These are phyloP conservation scores for Archocentrus centrarchus DNA, from an alignment of 2,113 vertebrate genomes.

Conservation along the genomic window DNA sequence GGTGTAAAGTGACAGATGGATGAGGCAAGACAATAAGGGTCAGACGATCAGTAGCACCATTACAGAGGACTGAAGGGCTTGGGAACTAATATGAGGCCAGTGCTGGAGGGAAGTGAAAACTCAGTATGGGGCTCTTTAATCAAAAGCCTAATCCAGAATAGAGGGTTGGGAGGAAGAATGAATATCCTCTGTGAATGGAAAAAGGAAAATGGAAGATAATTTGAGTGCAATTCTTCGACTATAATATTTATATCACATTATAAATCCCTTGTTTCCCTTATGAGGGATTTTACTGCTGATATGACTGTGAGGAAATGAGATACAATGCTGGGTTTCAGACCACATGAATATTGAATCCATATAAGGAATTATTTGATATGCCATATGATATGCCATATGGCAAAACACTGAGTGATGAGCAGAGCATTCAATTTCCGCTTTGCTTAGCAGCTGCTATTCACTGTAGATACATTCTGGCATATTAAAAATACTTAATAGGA, in stretches of 20 bases:
- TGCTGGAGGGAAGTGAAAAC: constrained; percentile 10
- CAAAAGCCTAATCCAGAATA: constrained; percentile 38
- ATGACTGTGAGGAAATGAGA: constrained; percentile 67
- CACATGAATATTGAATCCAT: constrained; percentile 57
- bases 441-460: constrained; percentile 73
- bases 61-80: constrained; percentile 41
- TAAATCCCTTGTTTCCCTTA: constrained; percentile 49
- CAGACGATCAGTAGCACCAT: constrained; percentile 74
- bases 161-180: constrained; percentile 27
- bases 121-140: constrained; percentile 34
- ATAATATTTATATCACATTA: constrained; percentile 57
- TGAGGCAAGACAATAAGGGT: constrained; percentile 73
- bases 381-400: constrained; percentile 72
- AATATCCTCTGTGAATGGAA: constrained; percentile 12
- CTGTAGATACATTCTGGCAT: constrained; percentile 64
- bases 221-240: constrained; percentile 24
- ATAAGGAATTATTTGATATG: constrained; percentile 71
- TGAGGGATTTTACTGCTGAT: constrained; percentile 50
- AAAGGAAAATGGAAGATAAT: constrained; percentile 38
- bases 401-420: constrained; percentile 71
- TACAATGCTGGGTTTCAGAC: constrained; percentile 36
- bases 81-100: constrained; percentile 32
- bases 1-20: constrained; percentile 75
- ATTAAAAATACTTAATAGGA: constrained; percentile 72
- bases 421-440: constrained; percentile 69